Conservation (phyloP, 2,113 vertebrate species). For the Oncorhynchus nerka region DNA sequence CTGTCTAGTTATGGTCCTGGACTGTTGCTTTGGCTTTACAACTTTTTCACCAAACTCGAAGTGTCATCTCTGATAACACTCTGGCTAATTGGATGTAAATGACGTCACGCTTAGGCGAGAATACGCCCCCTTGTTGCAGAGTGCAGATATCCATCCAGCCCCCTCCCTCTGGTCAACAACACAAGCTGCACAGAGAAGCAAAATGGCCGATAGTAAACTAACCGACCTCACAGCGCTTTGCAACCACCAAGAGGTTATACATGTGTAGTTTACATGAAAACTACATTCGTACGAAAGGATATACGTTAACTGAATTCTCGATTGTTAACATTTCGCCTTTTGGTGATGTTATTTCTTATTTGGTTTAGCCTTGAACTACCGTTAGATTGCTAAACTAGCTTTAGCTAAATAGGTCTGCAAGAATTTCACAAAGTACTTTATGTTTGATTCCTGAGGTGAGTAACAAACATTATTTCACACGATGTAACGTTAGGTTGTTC, state of each 20-base stretch:
- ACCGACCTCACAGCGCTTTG: conserved; percentile 79
- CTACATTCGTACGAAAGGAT: conserved; percentile 57
- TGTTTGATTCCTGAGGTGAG: conserved; percentile 84
- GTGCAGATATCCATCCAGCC: not conserved
- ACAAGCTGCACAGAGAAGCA: conserved; percentile 81
- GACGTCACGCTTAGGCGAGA: conserved; percentile 16
- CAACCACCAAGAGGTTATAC: conserved; percentile 73
- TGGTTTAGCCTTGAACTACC: conserved; percentile 79
- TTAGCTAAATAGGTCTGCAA: conserved; percentile 70
- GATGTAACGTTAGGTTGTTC: no score
- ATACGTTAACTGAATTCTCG: conserved; percentile 71
- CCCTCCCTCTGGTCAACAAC: conserved; percentile 69
- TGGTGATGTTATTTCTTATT: conserved; percentile 85
- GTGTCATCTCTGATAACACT: no score
- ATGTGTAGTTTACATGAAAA: conserved; percentile 66
- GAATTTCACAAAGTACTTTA: conserved; percentile 97
- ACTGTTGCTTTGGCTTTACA: no score
- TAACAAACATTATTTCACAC: conserved; percentile 38
- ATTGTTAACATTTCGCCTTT: conserved; percentile 34
- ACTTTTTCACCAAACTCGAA: no score
- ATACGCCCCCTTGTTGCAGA: conserved; percentile 3
- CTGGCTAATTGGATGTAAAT: conserved; percentile 1
- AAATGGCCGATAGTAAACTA: conserved; percentile 95
- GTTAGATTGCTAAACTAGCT: conserved; percentile 62
- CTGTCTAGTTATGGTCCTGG: no score